Evolutionary conservation across 2,888 invertebrate genomes (phyloP).

Genomic region (Villa cingulata): DNA sequence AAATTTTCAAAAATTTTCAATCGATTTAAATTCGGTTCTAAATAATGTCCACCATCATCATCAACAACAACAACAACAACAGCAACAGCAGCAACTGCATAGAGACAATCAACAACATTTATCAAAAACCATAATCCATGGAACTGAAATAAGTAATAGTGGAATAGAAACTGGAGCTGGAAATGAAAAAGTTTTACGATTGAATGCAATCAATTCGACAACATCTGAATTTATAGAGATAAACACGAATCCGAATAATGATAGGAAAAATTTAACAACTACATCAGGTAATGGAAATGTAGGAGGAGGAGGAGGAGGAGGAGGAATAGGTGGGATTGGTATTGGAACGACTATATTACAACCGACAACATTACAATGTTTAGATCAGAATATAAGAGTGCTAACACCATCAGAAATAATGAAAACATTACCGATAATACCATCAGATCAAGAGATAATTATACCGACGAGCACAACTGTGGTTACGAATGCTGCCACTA

Average conservation of each 20-base stretch:
- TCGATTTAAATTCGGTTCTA: background rate
- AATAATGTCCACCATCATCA: slow-evolving; percentile 1
- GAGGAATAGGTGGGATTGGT: too few relatives aligned
- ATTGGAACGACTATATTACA: background rate
- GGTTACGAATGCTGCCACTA: slow-evolving; percentile 5
- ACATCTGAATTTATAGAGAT: too few relatives aligned
- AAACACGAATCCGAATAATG: too few relatives aligned
- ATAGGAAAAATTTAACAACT: background rate
- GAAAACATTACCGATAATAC: slow-evolving; percentile 74
- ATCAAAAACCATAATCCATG: background rate
- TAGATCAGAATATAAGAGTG: slow-evolving; percentile 74
- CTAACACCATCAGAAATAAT: slow-evolving; percentile 81
- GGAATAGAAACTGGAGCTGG: background rate
- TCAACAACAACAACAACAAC: slow-evolving; percentile 5
- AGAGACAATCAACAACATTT: background rate
- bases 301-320: too few relatives aligned
- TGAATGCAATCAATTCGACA: background rate
- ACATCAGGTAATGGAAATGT: too few relatives aligned
- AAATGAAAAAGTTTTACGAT: background rate
- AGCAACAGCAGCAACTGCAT: slow-evolving; percentile 3
- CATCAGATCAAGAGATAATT: slow-evolving; percentile 16
- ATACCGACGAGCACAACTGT: slow-evolving; percentile 6
- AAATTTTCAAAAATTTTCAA: background rate
- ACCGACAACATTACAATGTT: background rate
- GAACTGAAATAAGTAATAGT: background rate